Evolutionary conservation across 2,888 invertebrate genomes (phyloP).

Genomic region (Leucophora obtusa): DNA sequence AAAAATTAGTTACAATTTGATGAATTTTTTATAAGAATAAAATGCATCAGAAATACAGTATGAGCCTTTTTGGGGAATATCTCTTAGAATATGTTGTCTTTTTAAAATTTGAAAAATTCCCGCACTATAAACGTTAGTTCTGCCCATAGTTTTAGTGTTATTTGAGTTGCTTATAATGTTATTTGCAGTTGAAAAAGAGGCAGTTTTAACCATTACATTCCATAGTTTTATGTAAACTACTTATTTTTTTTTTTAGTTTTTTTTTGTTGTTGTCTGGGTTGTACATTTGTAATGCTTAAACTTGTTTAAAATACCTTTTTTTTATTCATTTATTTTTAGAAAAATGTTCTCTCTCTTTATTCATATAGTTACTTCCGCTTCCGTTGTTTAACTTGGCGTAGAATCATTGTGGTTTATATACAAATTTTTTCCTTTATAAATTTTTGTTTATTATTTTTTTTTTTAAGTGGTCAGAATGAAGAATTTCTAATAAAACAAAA

Average conservation of each 20-base stretch:
- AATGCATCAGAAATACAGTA: too few species aligned
- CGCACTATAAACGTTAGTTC: neutral
- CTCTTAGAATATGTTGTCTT: too few species aligned
- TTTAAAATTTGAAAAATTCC: too few species aligned
- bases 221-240: neutral
- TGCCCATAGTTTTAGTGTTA: neutral
- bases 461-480: constrained; percentile 38
- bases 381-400: constrained; percentile 59
- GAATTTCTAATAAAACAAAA: neutral
- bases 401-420: neutral
- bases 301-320: constrained; percentile 50
- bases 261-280: neutral
- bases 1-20: too few species aligned
- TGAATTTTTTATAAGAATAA: too few species aligned
- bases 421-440: constrained; percentile 18
- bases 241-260: constrained; percentile 1
- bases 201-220: neutral
- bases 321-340: constrained; percentile 30
- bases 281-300: constrained; percentile 41
- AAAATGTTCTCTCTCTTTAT: constrained; percentile 10
- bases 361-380: constrained; percentile 58
- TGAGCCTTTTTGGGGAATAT: too few species aligned
- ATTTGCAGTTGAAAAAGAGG: neutral
- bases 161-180: neutral
- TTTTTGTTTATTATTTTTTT: constrained; percentile 24